phyloP scores from a whole-genome alignment of 2,888 invertebrate genomes.

The Monoplex corrugatus region DNA sequence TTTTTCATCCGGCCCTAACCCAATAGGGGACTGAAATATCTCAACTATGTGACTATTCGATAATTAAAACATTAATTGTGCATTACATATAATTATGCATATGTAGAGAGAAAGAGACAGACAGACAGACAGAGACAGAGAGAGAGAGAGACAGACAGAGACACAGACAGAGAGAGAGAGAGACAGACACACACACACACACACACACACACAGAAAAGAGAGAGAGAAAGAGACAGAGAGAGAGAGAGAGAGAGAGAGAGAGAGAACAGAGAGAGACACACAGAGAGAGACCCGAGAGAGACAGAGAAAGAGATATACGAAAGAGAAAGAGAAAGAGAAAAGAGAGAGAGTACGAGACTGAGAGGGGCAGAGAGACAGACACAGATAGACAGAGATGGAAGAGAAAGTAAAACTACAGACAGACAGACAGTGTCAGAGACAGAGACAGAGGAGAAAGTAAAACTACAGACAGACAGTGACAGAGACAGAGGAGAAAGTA shows the following conservation, averaged over 20 bases:
- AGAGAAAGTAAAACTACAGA: slow-evolving; percentile 14
- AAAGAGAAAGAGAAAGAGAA: background rate
- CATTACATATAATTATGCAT: no score
- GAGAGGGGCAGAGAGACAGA: slow-evolving; percentile 11
- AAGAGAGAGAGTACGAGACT: background rate
- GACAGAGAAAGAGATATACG: slow-evolving; percentile 15
- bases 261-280: background rate
- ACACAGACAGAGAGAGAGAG: background rate
- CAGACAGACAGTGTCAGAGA: background rate
- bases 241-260: background rate
- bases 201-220: no score
- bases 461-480: slow-evolving; percentile 20
- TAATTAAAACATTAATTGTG: no score
- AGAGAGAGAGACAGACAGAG: background rate
- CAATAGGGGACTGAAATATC: no score
- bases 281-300: background rate
- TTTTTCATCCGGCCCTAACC: no score
- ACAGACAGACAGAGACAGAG: background rate
- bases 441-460: background rate
- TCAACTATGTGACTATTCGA: no score
- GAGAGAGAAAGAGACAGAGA: background rate
- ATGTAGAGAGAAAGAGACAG: background rate
- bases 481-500: background rate
- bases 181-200: no score
- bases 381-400: background rate